Conservation (phyloP, 2,113 vertebrate species). For the Miniopterus natalensis region DNA sequence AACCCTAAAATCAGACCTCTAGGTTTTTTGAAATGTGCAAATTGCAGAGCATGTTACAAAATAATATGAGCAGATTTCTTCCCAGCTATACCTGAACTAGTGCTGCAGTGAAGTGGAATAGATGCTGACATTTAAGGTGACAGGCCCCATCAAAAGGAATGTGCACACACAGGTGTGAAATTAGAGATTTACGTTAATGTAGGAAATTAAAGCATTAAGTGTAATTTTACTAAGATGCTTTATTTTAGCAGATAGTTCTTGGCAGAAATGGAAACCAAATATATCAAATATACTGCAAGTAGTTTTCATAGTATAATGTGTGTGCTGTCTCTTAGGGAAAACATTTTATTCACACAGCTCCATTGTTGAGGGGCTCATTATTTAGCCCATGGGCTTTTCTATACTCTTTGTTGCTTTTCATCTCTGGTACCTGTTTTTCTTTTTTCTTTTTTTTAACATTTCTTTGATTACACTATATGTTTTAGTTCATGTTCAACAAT, state of each 20-base stretch:
- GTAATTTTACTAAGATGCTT: conserved; percentile 77
- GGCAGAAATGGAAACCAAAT: conserved; percentile 67
- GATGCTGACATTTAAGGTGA: conserved; percentile 79
- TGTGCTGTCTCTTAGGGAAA: neutral
- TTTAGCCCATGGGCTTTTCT: neutral
- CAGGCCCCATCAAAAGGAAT: conserved; percentile 75
- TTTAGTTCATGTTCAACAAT: conserved; percentile 38
- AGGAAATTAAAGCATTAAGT: conserved; percentile 81
- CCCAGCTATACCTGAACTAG: conserved; percentile 66
- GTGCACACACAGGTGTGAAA: conserved; percentile 80
- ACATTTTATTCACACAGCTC: neutral
- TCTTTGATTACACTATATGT: neutral
- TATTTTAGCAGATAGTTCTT: conserved; percentile 79
- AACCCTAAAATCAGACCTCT: neutral
- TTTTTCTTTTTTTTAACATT: neutral
- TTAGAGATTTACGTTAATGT: conserved; percentile 78
- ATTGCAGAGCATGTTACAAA: conserved; percentile 71
- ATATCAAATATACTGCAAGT: conserved; percentile 65
- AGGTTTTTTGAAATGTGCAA: conserved; percentile 56
- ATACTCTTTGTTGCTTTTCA: neutral
- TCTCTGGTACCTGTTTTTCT: conserved; percentile 19
- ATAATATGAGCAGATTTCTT: conserved; percentile 59
- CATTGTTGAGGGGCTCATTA: neutral
- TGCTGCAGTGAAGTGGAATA: conserved; percentile 59
- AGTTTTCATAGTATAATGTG: conserved; percentile 48